These are phyloP conservation scores for Malaclemys terrapin DNA, from an alignment of 2,113 vertebrate genomes.

Conservation along the genomic window DNA sequence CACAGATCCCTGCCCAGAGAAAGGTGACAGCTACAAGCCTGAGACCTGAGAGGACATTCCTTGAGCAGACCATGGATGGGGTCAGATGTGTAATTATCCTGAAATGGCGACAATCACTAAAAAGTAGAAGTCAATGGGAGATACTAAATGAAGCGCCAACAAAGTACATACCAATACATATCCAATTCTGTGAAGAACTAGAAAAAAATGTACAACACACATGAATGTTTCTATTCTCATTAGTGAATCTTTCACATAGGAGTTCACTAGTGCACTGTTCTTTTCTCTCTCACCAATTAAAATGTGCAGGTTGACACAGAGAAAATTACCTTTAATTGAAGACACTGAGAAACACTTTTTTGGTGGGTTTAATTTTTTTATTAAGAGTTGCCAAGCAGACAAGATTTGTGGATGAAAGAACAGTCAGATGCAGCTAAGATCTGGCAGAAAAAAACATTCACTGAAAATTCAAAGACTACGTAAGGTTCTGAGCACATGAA, in stretches of 20 bases:
- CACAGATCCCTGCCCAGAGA: background rate
- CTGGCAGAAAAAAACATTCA: background rate
- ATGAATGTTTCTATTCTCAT: background rate
- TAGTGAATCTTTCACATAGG: background rate
- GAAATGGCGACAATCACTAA: background rate
- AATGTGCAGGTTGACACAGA: background rate
- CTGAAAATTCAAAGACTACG: background rate
- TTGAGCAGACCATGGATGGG: background rate
- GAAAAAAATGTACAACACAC: background rate
- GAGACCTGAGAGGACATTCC: background rate
- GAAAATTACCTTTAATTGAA: background rate
- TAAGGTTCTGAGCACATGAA: background rate
- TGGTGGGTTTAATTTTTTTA: background rate
- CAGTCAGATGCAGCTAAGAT: background rate
- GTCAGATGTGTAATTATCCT: background rate
- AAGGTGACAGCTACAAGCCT: background rate
- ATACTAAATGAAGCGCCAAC: background rate
- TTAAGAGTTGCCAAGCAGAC: background rate
- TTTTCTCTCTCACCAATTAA: rapidly evolving
- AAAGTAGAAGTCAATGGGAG: background rate
- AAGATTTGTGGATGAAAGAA: no score
- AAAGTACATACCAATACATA: background rate
- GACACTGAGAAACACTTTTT: background rate
- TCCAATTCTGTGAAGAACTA: rapidly evolving
- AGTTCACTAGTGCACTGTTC: background rate